Conservation (phyloP, 2,888 invertebrate species). For the Gnatocerus cornutus region DNA sequence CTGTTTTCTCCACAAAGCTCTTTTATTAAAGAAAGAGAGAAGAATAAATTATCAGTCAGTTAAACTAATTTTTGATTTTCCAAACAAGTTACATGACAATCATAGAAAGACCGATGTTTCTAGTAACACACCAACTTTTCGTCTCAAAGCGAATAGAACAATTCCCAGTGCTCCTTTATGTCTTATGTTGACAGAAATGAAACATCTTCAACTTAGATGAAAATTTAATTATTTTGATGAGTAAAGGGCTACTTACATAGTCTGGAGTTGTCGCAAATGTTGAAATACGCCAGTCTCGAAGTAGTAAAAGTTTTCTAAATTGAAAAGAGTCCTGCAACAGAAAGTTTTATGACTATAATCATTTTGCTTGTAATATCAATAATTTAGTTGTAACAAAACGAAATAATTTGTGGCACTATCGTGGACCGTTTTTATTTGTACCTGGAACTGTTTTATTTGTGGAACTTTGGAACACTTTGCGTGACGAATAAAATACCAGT, state of each 20-base stretch:
- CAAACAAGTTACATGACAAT: background rate
- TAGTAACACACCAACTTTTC: background rate
- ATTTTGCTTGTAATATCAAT: background rate
- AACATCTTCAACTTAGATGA: conserved; percentile 8
- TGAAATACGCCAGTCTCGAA: conserved; percentile 67
- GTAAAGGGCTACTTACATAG: conserved; percentile 63
- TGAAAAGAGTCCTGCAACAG: conserved; percentile 65
- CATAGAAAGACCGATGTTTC: background rate
- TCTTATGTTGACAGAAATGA: background rate
- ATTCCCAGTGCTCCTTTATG: background rate
- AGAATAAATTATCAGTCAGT: too few relatives aligned
- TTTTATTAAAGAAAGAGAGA: too few relatives aligned
- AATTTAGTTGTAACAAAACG: background rate
- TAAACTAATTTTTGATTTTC: too few relatives aligned
- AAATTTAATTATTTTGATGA: conserved; percentile 26
- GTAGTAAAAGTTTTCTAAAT: conserved; percentile 67
- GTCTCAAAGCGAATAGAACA: background rate
- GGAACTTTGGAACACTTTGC: too few relatives aligned
- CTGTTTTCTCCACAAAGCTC: background rate
- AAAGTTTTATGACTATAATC: conserved; percentile 1
- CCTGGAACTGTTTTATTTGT: too few relatives aligned
- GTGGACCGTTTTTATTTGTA: too few relatives aligned
- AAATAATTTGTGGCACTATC: too few relatives aligned
- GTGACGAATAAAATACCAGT: too few relatives aligned
- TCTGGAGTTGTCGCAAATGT: conserved; percentile 63